phyloP scores from a whole-genome alignment of 2,797 vertebrate species.

The Danio kyathit region DNA sequence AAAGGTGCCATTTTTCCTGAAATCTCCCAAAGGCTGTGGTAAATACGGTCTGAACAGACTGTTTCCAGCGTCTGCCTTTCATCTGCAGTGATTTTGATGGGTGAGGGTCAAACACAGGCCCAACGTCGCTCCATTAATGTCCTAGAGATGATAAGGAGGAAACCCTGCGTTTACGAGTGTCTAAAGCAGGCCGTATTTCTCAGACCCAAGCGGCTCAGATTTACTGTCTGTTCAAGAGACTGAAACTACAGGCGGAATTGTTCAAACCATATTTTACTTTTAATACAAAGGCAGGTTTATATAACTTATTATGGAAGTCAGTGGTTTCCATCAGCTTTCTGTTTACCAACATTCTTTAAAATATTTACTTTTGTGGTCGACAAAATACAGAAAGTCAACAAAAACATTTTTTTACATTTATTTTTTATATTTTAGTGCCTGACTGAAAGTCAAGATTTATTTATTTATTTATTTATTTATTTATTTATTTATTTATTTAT shows the following conservation, averaged over 20 bases:
- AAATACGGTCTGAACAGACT: neutral
- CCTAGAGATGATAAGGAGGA: conserved; percentile 72
- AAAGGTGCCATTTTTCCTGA: neutral
- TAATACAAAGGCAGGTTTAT: too few species aligned
- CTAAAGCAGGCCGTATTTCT: conserved; percentile 18
- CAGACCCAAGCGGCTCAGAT: neutral
- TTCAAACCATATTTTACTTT: too few species aligned
- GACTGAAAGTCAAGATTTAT: neutral
- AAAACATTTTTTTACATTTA: too few species aligned
- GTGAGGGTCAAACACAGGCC: conserved; percentile 77
- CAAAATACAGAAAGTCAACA: too few species aligned
- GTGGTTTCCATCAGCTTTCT: too few species aligned
- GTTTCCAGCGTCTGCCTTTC: conserved; percentile 65
- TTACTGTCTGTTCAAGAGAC: neutral
- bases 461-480: neutral
- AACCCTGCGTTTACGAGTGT: conserved; percentile 39
- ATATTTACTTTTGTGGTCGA: too few species aligned
- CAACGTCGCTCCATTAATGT: conserved; percentile 77
- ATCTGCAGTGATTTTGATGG: conserved; percentile 68
- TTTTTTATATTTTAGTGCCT: neutral
- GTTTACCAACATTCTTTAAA: too few species aligned
- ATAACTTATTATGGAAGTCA: too few species aligned
- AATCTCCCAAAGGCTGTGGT: neutral
- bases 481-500: neutral
- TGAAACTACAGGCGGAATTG: neutral